Conservation (phyloP, 2,888 invertebrate genomes). For the Spialia ferax region DNA sequence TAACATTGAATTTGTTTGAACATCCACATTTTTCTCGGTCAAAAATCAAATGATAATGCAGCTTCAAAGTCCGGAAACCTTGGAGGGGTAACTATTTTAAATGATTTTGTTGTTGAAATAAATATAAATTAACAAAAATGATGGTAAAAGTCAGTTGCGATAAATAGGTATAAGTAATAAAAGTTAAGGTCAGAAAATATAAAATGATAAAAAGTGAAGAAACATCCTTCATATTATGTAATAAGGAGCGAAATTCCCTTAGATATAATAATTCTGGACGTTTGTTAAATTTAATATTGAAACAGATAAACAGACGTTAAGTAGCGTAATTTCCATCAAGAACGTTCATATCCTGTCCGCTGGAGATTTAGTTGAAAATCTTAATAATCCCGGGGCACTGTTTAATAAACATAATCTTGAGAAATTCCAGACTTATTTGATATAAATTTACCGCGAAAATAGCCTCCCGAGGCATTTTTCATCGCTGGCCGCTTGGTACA, state of each 20-base stretch:
- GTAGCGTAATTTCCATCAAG: slow-evolving; percentile 30
- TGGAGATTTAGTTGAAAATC: slow-evolving; percentile 33
- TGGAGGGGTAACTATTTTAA: no score
- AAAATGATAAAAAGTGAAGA: neutral
- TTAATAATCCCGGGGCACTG: slow-evolving; percentile 31
- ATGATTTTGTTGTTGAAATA: no score
- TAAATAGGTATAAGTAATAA: no score
- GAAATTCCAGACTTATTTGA: slow-evolving; percentile 37
- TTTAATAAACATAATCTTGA: slow-evolving; percentile 41
- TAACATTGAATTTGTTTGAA: no score
- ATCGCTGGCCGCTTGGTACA: slow-evolving; percentile 51
- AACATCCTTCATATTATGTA: neutral
- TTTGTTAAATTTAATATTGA: slow-evolving; percentile 11
- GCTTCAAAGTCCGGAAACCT: no score
- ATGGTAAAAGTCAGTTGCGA: no score
- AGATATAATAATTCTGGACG: neutral
- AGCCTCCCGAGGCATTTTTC: slow-evolving; percentile 56
- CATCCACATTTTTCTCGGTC: no score
- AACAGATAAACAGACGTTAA: slow-evolving; percentile 26
- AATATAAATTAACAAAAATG: no score
- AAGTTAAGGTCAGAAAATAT: neutral
- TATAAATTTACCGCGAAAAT: slow-evolving; percentile 49
- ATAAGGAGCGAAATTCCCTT: neutral
- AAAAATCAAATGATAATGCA: no score
- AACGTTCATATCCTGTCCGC: slow-evolving; percentile 35